Base-by-base conservation (phyloP, 2,888 invertebrate genomes). In the Campopleginae sp. region DNA sequence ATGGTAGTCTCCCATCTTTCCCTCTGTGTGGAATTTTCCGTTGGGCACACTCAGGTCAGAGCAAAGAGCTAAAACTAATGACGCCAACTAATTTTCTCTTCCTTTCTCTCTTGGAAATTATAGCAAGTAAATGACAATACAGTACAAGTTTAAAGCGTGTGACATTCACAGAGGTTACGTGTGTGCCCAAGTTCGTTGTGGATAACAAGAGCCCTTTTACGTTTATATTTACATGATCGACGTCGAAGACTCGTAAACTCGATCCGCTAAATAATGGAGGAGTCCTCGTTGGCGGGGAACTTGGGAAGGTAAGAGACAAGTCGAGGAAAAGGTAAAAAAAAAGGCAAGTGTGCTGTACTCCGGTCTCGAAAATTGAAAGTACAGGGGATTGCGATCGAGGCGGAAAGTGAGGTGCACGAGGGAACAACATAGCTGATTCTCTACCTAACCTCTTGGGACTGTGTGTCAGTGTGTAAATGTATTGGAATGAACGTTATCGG, bases 61-160 rank as follows among this genome's bases (percentile, higher is more conserved):
- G 88, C 89, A 88, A 89, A 89, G 90, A 88, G 91, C 88, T 90
- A 7, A 3, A 91, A 91, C 92, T 93, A 93, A 93, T 93, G 92
- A 92, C 88, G 90, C 88, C 90, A 90, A 90, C 92, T 93, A 93
- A 93, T 92, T 92, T 91, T 90, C 80, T 58, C 27, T 27, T 42
- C 38, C 58, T 58, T 33, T 58, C 44, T 51, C 51, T 23, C 17
- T 44, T 10, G 58, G 54, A 54, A 66, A 72, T 72, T 66, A 61
- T 5, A 75, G 8, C 33, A 46, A 33, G 48, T 38, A 76, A 44
- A 54, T 33, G 48, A 23, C 14, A 61, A 46, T 75, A 33, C 31
- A 27, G 33, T 17, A 46, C 17, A 31, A 44, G 46, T 31, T 31
- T n/a, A 4, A 44, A 74, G 61, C 74, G 44, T 14, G 38, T 58